phyloP scores from a whole-genome alignment of 2,888 invertebrate species.

The Meiosimyza decipiens region DNA sequence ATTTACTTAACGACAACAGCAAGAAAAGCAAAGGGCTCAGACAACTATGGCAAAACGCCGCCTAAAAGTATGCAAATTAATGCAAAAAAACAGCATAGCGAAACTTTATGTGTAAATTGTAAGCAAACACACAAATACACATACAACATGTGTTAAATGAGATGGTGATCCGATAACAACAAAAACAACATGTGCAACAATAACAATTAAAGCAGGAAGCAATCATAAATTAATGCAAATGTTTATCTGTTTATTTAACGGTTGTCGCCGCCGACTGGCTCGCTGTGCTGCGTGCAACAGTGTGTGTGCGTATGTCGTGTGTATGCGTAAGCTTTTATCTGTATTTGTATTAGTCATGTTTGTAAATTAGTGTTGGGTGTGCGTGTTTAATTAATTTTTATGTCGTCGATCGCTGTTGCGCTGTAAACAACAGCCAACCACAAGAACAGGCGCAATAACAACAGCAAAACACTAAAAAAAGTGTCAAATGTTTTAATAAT shows the following conservation, averaged over 20 bases:
- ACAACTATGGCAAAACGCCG: constrained; percentile 7
- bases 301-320: constrained; percentile 17
- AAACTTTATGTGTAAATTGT: constrained; percentile 23
- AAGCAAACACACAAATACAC: constrained; percentile 9
- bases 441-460: constrained; percentile 13
- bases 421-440: background rate
- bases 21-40: background rate
- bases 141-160: constrained; percentile 37
- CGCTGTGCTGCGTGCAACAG: background rate
- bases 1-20: constrained; percentile 1
- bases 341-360: constrained; percentile 1
- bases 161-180: constrained; percentile 41
- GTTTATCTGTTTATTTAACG: constrained; percentile 6
- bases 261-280: constrained; percentile 7
- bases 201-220: background rate
- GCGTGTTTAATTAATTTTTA: constrained; percentile 40
- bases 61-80: constrained; percentile 43
- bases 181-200: constrained; percentile 24
- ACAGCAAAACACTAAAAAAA: constrained; percentile 3
- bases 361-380: background rate
- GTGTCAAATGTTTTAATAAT: constrained; percentile 16
- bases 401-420: constrained; percentile 36
- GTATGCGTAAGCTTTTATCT: background rate
- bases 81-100: constrained; percentile 15
- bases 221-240: constrained; percentile 29